Base-by-base conservation (phyloP, 1,140 invertebrate species). In the Drosophila sturtevanti region DNA sequence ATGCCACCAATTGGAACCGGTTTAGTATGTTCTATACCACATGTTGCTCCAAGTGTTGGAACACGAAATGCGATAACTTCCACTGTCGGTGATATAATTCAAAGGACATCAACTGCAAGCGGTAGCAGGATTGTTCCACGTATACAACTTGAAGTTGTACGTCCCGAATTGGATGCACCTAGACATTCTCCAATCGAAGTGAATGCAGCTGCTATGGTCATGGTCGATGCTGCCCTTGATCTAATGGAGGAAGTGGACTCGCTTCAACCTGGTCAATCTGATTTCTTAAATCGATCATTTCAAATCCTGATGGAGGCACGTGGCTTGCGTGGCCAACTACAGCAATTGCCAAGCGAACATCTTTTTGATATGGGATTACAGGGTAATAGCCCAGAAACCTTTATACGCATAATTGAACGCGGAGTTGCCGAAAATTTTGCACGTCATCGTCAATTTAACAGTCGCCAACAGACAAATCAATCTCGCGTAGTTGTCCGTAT, bases 301-400 rank as follows among this genome's bases (percentile, higher is more conserved):
- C 31, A 59, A 1, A 58, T 70, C n/a, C 12, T 67, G 14, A 11
- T 27, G 11, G 24, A 18, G 27, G 31, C 64, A 14, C 35, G 35
- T 5, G 12, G 16, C 10, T 12, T 34, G 52, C 41, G 67, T 0
- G 54, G 34, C 1, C 21, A 22, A 1, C 27, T 24, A 21, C 54
- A 52, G 9, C 16, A 41, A 38, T 4, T 9, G 34, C 18, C 9
- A 10, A 7, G 11, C 16, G 41, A 48, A 21, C 41, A 18, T 21
- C 9, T 1, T 0, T 48, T 9, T 2, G 24, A 5, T 16, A 27
- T 48, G 27, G 7, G 7, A 24, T 2, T 12, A 18, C 27, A 16
- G 24, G 11, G 0, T 9, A 18, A 0, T 34, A 11, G 12, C 51
- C 51, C 18, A 12, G 58, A 60, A 18, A 1, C 58, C 0, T n/a